Evolutionary conservation across 2,113 vertebrate genomes (phyloP).

Genomic region (Epinephelus moara): DNA sequence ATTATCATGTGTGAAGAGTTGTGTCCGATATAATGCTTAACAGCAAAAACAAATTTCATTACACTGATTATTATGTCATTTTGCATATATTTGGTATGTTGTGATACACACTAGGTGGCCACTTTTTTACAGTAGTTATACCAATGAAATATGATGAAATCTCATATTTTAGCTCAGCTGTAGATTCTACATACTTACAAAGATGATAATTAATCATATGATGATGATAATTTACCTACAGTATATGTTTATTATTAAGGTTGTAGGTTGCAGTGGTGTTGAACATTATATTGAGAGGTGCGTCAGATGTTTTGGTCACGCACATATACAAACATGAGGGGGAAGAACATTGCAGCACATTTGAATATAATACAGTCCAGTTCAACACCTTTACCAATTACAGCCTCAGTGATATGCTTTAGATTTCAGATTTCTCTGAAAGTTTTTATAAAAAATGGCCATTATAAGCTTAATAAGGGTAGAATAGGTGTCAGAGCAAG

Average conservation of each 20-base stretch:
- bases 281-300: neutral
- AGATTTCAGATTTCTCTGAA: too few species aligned
- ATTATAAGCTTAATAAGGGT: too few species aligned
- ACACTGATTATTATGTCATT: neutral
- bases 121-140: neutral
- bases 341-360: too few species aligned
- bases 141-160: too few species aligned
- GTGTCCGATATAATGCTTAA: neutral
- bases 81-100: neutral
- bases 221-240: too few species aligned
- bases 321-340: neutral
- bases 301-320: neutral
- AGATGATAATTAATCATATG: neutral
- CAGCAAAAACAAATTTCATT: neutral
- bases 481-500: too few species aligned
- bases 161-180: too few species aligned
- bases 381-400: too few species aligned
- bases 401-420: too few species aligned
- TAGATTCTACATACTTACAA: neutral
- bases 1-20: neutral
- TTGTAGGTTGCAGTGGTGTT: neutral
- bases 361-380: too few species aligned
- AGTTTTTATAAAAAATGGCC: too few species aligned
- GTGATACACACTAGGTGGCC: neutral
- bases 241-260: neutral